phyloP scores from a whole-genome alignment of 2,888 invertebrate species.

The Caenorhabditis doughertyi region DNA sequence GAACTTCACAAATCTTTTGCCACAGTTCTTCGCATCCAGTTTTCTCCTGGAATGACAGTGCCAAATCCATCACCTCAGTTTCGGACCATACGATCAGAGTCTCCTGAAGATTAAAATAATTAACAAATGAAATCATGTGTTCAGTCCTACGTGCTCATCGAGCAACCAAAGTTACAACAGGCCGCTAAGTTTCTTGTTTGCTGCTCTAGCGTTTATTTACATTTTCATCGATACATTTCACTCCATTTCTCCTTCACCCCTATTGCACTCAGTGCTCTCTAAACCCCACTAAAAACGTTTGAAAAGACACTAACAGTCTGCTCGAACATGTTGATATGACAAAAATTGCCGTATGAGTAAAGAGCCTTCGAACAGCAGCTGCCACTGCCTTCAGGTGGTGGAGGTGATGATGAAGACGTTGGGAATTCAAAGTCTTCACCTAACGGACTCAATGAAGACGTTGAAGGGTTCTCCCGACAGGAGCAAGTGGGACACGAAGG shows the following conservation, averaged over 20 bases:
- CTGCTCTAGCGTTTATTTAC: constrained; percentile 46
- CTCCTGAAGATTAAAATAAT: constrained; percentile 86
- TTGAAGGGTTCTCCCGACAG: constrained; percentile 9
- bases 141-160: constrained; percentile 22
- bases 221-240: constrained; percentile 54
- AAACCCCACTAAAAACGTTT: not conserved
- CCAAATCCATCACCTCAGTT: constrained; percentile 98
- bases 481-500: constrained; percentile 36
- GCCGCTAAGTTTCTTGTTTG: constrained; percentile 48
- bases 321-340: constrained; percentile 45
- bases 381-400: constrained; percentile 2
- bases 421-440: too few relatives aligned
- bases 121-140: constrained; percentile 9
- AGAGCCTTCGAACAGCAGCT: not conserved
- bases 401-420: constrained; percentile 2
- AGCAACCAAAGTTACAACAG: constrained; percentile 42
- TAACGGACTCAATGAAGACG: not conserved
- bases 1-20: constrained; percentile 99
- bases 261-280: constrained; percentile 17
- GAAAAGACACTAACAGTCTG: constrained; percentile 39
- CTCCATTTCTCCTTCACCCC: not conserved
- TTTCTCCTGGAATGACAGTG: constrained; percentile 99
- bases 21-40: constrained; percentile 99
- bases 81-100: constrained; percentile 99
- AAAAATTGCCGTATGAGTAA: constrained; percentile 58